These are phyloP conservation scores for Andrena trimmerana DNA, from an alignment of 2,888 invertebrate species.

Conservation along the genomic window DNA sequence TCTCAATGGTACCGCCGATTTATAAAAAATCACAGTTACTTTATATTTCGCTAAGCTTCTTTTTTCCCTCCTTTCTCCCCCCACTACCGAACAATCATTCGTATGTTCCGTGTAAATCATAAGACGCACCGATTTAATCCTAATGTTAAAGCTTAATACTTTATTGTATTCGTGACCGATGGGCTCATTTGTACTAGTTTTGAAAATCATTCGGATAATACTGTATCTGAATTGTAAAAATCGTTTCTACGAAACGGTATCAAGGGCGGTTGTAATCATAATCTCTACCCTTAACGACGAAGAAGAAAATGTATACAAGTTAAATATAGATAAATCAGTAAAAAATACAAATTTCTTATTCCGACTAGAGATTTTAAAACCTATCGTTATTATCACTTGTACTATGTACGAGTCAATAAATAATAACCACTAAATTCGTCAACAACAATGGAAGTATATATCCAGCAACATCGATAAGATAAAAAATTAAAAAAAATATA, in stretches of 20 bases:
- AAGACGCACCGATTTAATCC: slow-evolving; percentile 16
- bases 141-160: slow-evolving; percentile 37
- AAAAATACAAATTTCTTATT: slow-evolving; percentile 61
- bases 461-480: slow-evolving; percentile 50
- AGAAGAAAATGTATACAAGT: slow-evolving; percentile 48
- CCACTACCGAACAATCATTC: slow-evolving; percentile 6
- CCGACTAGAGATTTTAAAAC: slow-evolving; percentile 68
- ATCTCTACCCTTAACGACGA: slow-evolving; percentile 30
- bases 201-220: slow-evolving; percentile 43
- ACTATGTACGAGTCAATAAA: slow-evolving; percentile 54
- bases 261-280: slow-evolving; percentile 34
- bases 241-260: slow-evolving; percentile 41
- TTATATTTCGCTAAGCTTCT: slow-evolving; percentile 13
- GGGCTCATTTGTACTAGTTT: slow-evolving; percentile 28
- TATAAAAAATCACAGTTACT: slow-evolving; percentile 56
- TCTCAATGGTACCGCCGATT: slow-evolving; percentile 39
- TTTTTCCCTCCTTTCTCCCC: neutral
- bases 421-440: slow-evolving; percentile 60
- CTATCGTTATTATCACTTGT: slow-evolving; percentile 62
- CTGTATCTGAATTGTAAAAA: slow-evolving; percentile 36
- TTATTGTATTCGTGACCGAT: slow-evolving; percentile 42
- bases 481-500: slow-evolving; percentile 62
- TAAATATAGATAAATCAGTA: slow-evolving; percentile 58
- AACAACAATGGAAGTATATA: slow-evolving; percentile 65
- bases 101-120: slow-evolving; percentile 17